Evolutionary conservation across 2,797 vertebrate genomes (phyloP).

Genomic region (Monodelphis domestica): DNA sequence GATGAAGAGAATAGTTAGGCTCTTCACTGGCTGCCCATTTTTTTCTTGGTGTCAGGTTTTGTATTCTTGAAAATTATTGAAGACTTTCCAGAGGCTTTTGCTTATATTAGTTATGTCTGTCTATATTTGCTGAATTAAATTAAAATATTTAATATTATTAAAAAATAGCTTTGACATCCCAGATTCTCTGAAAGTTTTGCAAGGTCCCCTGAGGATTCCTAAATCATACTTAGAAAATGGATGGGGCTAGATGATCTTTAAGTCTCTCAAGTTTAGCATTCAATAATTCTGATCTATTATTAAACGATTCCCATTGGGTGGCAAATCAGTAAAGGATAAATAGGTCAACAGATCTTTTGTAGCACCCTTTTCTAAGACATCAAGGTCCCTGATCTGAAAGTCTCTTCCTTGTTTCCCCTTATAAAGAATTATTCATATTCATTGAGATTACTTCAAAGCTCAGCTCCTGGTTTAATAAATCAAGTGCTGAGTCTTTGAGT

Average conservation of each 20-base stretch:
- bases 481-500: no score
- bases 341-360: background rate
- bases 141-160: background rate
- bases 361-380: background rate
- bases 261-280: background rate
- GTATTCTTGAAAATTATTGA: background rate
- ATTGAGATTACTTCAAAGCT: background rate
- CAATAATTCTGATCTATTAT: background rate
- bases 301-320: background rate
- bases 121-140: background rate
- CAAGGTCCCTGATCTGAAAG: background rate
- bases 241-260: background rate
- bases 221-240: background rate
- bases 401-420: background rate
- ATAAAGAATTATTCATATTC: background rate
- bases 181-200: background rate
- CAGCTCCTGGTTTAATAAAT: background rate
- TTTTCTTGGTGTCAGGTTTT: background rate
- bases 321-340: background rate
- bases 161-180: background rate
- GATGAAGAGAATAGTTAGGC: background rate
- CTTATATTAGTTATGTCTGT: background rate
- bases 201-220: background rate
- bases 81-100: background rate
- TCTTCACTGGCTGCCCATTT: accelerated